phyloP scores from a whole-genome alignment of 2,797 vertebrate species.

The Sebastolobus alascanus region DNA sequence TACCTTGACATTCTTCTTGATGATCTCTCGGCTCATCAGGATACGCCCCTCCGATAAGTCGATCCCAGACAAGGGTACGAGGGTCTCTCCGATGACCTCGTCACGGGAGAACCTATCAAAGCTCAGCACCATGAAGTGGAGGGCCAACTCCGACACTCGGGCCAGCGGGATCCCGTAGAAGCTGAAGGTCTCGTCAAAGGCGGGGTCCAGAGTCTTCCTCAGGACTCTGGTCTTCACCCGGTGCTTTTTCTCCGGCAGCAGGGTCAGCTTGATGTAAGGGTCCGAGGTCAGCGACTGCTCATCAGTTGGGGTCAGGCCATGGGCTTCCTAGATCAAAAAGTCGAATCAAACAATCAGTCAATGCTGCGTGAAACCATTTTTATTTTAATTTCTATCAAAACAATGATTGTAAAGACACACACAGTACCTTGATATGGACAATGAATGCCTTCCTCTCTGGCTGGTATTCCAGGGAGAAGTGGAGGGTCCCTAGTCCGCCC shows the following conservation, averaged over 20 bases:
- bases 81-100: slow-evolving; percentile 96
- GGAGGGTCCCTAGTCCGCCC: slow-evolving; percentile 91
- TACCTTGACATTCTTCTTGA: slow-evolving; percentile 96
- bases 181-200: slow-evolving; percentile 97
- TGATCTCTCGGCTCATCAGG: slow-evolving; percentile 96
- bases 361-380: background rate
- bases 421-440: slow-evolving; percentile 92
- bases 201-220: slow-evolving; percentile 96
- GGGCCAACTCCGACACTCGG: slow-evolving; percentile 91
- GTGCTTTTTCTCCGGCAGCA: slow-evolving; percentile 98
- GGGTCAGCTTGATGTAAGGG: slow-evolving; percentile 98
- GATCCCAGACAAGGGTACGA: slow-evolving; percentile 92
- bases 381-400: background rate
- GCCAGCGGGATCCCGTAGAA: slow-evolving; percentile 96
- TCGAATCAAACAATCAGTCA: slow-evolving; percentile 11
- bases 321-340: slow-evolving; percentile 86
- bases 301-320: slow-evolving; percentile 94
- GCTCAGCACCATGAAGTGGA: slow-evolving; percentile 96
- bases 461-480: slow-evolving; percentile 97
- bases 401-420: background rate
- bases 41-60: slow-evolving; percentile 92
- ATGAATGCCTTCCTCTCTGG: slow-evolving; percentile 97
- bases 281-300: slow-evolving; percentile 98
- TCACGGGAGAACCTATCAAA: slow-evolving; percentile 98
- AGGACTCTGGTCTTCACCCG: slow-evolving; percentile 98